Percentiles rank a stretch among this genome's conserved stretches.
phyloP scores from a whole-genome alignment of 2,797 vertebrate species.

The Glossophaga mutica region DNA sequence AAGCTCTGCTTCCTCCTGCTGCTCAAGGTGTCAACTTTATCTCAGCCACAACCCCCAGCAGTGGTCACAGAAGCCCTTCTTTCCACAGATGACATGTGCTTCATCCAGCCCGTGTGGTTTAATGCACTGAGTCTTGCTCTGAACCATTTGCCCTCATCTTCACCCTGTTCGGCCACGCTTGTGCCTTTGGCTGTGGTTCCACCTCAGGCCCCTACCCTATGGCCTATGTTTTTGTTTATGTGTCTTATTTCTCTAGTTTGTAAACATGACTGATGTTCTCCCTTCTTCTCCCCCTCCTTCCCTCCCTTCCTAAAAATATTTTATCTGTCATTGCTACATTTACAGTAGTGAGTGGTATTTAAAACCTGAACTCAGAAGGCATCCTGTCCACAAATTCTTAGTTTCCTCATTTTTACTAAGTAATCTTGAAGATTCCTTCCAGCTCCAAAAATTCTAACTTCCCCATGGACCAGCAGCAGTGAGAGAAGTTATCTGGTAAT shows the following conservation, averaged over 20 bases:
- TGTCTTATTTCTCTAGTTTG: neutral
- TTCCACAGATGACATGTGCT: neutral
- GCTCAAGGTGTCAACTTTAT: neutral
- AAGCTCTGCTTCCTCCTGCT: neutral
- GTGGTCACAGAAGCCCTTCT: neutral
- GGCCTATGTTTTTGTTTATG: neutral
- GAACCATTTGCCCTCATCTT: neutral
- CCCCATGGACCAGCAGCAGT: neutral
- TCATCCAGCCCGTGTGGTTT: neutral
- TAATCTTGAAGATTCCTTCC: neutral
- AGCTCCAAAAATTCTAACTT: neutral
- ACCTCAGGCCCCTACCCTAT: neutral
- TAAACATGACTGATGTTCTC: neutral
- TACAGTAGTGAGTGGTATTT: neutral
- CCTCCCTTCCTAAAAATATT: neutral
- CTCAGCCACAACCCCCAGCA: neutral
- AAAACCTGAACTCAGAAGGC: neutral
- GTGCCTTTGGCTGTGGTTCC: neutral
- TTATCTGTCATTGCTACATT: neutral
- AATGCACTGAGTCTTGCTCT: neutral
- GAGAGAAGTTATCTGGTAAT: neutral
- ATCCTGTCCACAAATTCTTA: neutral
- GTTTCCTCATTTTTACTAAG: neutral
- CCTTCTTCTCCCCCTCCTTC: neutral
- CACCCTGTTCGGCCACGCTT: accelerated